These are phyloP conservation scores for Semnopithecus entellus DNA, from an alignment of 2,113 vertebrate genomes.

Conservation along the genomic window DNA sequence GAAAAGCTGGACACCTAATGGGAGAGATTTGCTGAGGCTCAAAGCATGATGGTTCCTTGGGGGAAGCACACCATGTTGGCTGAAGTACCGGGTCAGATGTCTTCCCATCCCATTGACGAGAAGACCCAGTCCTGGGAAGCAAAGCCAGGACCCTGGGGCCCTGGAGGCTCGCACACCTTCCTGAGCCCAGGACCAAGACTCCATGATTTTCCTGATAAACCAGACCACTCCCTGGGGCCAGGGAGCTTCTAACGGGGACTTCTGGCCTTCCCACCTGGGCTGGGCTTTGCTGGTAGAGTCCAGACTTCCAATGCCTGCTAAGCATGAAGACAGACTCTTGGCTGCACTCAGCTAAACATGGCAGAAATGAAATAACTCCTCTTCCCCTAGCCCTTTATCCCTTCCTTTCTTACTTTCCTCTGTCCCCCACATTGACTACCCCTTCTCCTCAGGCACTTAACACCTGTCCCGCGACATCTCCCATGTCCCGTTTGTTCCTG, in stretches of 20 bases:
- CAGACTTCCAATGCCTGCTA: neutral
- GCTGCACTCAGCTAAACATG: neutral
- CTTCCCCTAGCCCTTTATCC: neutral
- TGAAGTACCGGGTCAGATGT: neutral
- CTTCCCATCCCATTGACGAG: too few relatives aligned
- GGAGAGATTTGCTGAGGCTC: constrained; percentile 65
- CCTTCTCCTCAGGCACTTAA: neutral
- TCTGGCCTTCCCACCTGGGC: neutral
- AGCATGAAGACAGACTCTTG: neutral
- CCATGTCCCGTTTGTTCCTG: constrained; percentile 48
- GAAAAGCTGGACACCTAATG: constrained; percentile 52
- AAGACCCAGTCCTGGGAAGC: neutral
- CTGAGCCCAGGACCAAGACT: neutral
- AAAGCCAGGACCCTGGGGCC: neutral
- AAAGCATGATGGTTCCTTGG: constrained; percentile 30
- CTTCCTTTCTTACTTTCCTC: neutral
- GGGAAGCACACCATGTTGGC: neutral
- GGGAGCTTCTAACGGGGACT: neutral
- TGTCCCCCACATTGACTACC: neutral
- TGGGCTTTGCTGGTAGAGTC: neutral
- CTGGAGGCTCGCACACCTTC: neutral
- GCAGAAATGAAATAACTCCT: neutral
- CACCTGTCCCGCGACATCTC: constrained; percentile 12
- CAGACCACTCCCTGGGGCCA: neutral
- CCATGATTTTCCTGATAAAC: neutral